These are phyloP conservation scores for Campaea margaritaria DNA, from an alignment of 2,888 invertebrate species.

Conservation along the genomic window DNA sequence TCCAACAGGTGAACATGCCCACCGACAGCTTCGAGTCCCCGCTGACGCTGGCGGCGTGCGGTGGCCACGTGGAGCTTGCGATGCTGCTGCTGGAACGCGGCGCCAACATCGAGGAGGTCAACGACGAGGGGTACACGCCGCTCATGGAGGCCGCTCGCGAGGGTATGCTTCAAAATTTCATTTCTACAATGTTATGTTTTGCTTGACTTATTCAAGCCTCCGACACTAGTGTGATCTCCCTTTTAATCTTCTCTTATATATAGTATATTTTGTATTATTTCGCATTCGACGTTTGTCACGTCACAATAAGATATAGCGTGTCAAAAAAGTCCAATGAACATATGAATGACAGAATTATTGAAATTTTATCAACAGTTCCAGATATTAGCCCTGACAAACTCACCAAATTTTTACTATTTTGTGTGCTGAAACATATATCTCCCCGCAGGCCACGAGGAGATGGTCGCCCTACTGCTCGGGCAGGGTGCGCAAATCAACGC, in stretches of 20 bases:
- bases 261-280: too few relatives aligned
- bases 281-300: too few relatives aligned
- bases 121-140: constrained; percentile 99
- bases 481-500: constrained; percentile 99
- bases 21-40: constrained; percentile 99
- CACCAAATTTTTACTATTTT: too few relatives aligned
- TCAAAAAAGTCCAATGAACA: too few relatives aligned
- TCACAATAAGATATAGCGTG: too few relatives aligned
- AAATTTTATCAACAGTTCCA: too few relatives aligned
- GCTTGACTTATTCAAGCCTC: too few relatives aligned
- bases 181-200: too few relatives aligned
- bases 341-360: too few relatives aligned
- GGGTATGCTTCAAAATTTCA: constrained; percentile 52
- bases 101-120: constrained; percentile 99
- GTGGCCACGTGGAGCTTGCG: constrained; percentile 98
- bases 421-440: neutral
- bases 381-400: too few relatives aligned
- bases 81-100: constrained; percentile 97
- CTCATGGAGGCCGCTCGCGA: constrained; percentile 99
- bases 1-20: constrained; percentile 97
- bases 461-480: constrained; percentile 96
- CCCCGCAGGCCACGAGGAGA: constrained; percentile 95
- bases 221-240: too few relatives aligned
- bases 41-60: constrained; percentile 98
- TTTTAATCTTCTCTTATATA: too few relatives aligned